Base-by-base conservation (phyloP, 2,797 vertebrate genomes). In the Brachyrhaphis roseni region DNA sequence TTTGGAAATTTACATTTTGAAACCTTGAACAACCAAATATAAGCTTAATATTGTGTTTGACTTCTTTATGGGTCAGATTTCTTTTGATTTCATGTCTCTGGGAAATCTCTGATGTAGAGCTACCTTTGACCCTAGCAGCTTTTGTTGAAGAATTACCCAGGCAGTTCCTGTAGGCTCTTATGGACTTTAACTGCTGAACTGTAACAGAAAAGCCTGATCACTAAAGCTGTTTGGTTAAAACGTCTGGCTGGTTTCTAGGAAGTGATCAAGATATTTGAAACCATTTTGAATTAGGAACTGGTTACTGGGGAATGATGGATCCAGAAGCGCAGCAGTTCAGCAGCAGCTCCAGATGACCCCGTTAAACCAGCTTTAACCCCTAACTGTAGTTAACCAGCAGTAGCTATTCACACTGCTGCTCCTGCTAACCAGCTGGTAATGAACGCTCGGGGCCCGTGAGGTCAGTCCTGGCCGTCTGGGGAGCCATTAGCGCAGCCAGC, bases 401-500 rank as follows among this genome's bases (percentile, higher is more conserved):
- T 16, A 76, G 80, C 82, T 83, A 78, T 77, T 82, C 28, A 2
- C 16, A 8, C 84, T 84, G 84, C 64, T 75, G 3, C 53, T 83
- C 84, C 86, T 57, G 78, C 89, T 92, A 92, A 92, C 91, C 90
- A 90, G 87, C 90, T 85, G 81, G 78, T 94, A 95, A 95, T 95
- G 88, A 93, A 95, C 94, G 90, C 89, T 59, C 84, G 20, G 77
- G 91, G 85, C 92, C 93, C 78, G 86, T 55, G 80, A 91, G 93
- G 95, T 95, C 94, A 95, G 89, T 82, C 85, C 84, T 57, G 86
- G 82, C 81, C 83, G 91, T 93, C 95, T 91, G 75, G 93, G 94
- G 95, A 95, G 89, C 94, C 92, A 94, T 96, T 96, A 95, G 92
- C 73, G 78, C 89, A 84, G 87, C 82, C 41, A 82, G 89, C 34